phyloP scores from a whole-genome alignment of 2,797 vertebrate genomes.

The Agapornis canus region DNA sequence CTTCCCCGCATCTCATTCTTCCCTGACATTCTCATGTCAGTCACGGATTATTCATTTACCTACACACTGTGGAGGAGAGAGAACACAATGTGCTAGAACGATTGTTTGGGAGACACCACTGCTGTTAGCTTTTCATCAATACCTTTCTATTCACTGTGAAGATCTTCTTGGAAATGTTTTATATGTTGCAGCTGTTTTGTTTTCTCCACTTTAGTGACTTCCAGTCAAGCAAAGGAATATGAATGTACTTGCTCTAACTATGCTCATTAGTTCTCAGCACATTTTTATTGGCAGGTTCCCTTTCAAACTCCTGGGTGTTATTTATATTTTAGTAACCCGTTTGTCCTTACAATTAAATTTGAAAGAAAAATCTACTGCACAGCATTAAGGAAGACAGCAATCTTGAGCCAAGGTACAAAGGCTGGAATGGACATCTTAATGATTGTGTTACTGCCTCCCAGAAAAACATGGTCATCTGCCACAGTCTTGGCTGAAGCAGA shows the following conservation, averaged over 20 bases:
- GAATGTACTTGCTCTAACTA: background rate
- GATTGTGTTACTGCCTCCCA: background rate
- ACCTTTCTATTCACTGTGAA: background rate
- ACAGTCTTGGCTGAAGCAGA: background rate
- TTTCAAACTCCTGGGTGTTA: background rate
- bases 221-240: background rate
- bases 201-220: constrained; percentile 7
- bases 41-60: constrained; percentile 9
- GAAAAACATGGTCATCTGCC: background rate
- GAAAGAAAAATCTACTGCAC: background rate
- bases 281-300: constrained; percentile 13
- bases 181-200: constrained; percentile 10
- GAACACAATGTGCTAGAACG: constrained; percentile 46
- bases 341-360: background rate
- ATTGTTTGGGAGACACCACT: constrained; percentile 22
- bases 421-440: background rate
- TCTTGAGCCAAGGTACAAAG: background rate
- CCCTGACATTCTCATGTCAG: background rate
- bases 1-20: background rate
- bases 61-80: background rate
- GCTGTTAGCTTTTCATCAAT: constrained; percentile 38
- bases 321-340: background rate
- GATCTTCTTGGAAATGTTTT: constrained; percentile 42
- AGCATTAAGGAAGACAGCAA: background rate
- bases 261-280: background rate